These are phyloP conservation scores for Emydocephalus ijimae DNA, from an alignment of 2,113 vertebrate species.

Conservation along the genomic window DNA sequence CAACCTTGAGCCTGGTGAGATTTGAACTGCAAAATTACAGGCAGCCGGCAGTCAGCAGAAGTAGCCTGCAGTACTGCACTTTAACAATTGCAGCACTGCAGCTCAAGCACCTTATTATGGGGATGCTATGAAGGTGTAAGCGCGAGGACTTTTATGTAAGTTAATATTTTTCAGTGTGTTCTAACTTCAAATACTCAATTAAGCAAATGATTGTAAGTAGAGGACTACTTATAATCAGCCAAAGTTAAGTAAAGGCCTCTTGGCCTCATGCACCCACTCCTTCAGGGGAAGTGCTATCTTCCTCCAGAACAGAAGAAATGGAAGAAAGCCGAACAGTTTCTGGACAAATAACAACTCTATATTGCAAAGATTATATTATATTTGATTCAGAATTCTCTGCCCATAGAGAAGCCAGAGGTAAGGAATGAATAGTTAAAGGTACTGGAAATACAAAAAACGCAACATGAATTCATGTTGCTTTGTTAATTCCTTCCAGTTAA, in stretches of 20 bases:
- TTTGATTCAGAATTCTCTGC: not conserved
- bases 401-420: not conserved
- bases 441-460: not conserved
- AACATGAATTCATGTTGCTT: not conserved
- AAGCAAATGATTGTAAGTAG: no score
- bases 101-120: no score
- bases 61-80: no score
- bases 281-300: not conserved
- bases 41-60: no score
- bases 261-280: not conserved
- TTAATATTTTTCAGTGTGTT: no score
- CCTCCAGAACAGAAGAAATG: not conserved
- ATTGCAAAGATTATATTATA: not conserved
- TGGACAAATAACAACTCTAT: not conserved
- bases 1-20: no score
- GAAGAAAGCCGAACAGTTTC: not conserved
- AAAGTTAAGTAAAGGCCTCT: not conserved
- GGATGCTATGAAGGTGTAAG: no score
- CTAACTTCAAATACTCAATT: no score
- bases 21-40: no score
- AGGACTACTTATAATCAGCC: not conserved
- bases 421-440: not conserved
- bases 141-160: no score
- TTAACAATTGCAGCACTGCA: no score
- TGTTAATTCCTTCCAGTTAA: not conserved